These are phyloP conservation scores for Apotomis turbidana DNA, from an alignment of 2,888 invertebrate species.

Conservation along the genomic window DNA sequence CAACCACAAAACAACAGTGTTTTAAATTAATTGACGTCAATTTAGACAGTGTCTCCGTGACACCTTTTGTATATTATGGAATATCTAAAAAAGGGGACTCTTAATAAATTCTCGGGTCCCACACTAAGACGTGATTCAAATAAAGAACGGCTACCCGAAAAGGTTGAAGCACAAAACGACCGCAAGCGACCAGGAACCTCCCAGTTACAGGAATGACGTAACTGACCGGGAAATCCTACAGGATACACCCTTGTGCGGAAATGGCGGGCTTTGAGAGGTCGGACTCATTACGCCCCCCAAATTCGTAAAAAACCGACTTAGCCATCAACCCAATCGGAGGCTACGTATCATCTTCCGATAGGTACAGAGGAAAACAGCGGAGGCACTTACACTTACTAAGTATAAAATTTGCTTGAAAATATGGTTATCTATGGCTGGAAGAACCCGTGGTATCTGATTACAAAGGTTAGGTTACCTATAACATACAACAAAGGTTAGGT, in stretches of 20 bases:
- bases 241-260: conserved; percentile 1
- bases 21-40: neutral
- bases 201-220: neutral
- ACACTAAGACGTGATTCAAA: conserved; percentile 10
- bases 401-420: no score
- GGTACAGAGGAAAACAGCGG: neutral
- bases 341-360: conserved; percentile 33
- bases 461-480: no score
- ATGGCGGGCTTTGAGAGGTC: conserved; percentile 16
- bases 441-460: no score
- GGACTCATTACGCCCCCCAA: conserved; percentile 35
- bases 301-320: conserved; percentile 36
- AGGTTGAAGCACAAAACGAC: neutral
- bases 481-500: no score
- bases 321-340: conserved; percentile 24
- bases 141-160: conserved; percentile 2
- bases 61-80: neutral
- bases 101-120: neutral
- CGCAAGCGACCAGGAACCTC: neutral
- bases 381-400: neutral
- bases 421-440: no score
- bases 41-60: neutral
- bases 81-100: neutral
- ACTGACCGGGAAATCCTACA: neutral
- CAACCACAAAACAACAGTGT: neutral